Evolutionary conservation across 1,140 invertebrate species (phyloP), one percentile per base, ranked within the genome.

Genomic region (Brachionus asplanchnoidis): DNA sequence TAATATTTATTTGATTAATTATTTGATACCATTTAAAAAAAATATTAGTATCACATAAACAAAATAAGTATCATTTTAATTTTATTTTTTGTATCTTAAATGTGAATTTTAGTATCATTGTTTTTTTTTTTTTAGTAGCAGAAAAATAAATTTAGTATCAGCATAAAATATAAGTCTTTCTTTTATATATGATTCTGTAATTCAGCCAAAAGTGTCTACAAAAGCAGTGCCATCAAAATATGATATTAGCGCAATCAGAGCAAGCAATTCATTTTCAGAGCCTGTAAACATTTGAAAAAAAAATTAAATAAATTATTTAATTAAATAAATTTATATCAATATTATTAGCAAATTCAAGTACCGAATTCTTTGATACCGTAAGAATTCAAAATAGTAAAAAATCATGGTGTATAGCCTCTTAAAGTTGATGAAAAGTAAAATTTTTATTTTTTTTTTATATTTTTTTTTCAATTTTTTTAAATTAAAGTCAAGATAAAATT

Each of bases 301-400:
- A 77, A 44, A 75, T 42, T 11, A 68, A n/a, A 77, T 66, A 11
- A 9, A 12, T 23, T 84, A 8, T 20, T 11, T 3, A 32, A 20
- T 20, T 56, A 0, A 28, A 42, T 44, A 2, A 83, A 40, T 66
- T 73, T 85, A 84, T 84, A 40, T n/a, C n/a, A n/a, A n/a, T n/a
- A n/a, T n/a, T n/a, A n/a, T n/a, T 40, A 50, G 84, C 85, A 85
- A 3, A 84, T 89, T 17, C 86, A 88, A 46, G 82, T 90, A 14
- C 88, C 89, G n/a, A 87, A 89, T 77, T 88, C 88, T 11, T 84
- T 90, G 4, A 87, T 89, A 42, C 89, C 89, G 8, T 88, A 88
- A 2, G 89, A 90, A 85, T 90, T 89, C 85, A 88, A 89, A 77
- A 87, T 90, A 85, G 88, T 89, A 1, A 89, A 89, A 85, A 90